Evolutionary conservation across 2,888 invertebrate genomes (phyloP).

Genomic region (Teleiodes luculella): DNA sequence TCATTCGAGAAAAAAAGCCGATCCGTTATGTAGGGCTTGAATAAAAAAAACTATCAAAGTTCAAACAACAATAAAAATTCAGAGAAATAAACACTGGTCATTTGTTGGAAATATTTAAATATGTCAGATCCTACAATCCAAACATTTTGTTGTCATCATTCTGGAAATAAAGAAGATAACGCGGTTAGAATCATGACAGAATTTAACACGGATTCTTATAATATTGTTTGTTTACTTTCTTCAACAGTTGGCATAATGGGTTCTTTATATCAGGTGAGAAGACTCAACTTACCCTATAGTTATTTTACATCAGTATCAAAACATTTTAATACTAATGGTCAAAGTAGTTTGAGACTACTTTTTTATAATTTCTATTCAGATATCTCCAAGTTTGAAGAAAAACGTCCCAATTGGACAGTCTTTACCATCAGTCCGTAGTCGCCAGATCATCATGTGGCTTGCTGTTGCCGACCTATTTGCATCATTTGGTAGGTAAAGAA

Average conservation of each 20-base stretch:
- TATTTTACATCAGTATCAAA: no score
- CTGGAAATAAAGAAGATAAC: slow-evolving; percentile 80
- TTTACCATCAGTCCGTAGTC: slow-evolving; percentile 79
- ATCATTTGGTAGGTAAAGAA: slow-evolving; percentile 85
- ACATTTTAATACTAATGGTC: no score
- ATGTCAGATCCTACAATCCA: slow-evolving; percentile 93
- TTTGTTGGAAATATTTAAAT: not conserved
- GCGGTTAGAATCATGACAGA: slow-evolving; percentile 83
- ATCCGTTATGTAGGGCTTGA: no score
- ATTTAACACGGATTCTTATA: slow-evolving; percentile 86
- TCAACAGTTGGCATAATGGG: slow-evolving; percentile 86
- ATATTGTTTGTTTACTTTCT: slow-evolving; percentile 85
- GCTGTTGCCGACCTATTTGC: slow-evolving; percentile 89
- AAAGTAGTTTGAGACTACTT: not conserved
- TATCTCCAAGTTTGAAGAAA: slow-evolving; percentile 35
- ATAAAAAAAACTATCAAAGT: no score
- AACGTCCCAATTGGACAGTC: slow-evolving; percentile 48
- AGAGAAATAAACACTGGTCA: no score
- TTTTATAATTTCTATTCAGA: slow-evolving; percentile 57
- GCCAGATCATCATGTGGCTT: slow-evolving; percentile 87
- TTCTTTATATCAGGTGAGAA: slow-evolving; percentile 85
- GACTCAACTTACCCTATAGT: not conserved
- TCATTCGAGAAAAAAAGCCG: no score
- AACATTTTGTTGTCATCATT: slow-evolving; percentile 88
- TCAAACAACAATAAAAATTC: no score